These are phyloP conservation scores for Okamejei kenojei DNA, from an alignment of 2,797 vertebrate species.

Conservation along the genomic window DNA sequence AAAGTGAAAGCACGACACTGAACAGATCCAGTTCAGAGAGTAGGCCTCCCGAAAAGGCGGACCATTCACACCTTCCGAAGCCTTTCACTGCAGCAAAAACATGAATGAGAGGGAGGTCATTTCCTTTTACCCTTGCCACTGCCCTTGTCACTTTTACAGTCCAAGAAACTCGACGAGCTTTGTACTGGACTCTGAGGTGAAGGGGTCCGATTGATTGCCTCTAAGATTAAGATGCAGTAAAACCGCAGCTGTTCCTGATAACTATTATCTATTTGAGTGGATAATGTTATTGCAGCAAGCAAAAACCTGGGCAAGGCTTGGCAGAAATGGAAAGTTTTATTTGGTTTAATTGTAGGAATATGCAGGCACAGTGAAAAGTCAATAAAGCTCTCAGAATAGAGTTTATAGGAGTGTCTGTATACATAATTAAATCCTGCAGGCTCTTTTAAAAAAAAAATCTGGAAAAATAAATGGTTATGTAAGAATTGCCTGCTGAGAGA, in stretches of 20 bases:
- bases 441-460: constrained; percentile 71
- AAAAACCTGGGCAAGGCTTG: constrained; percentile 65
- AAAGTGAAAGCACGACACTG: neutral
- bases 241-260: constrained; percentile 60
- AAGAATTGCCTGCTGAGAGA: constrained; percentile 82
- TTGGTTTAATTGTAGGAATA: constrained; percentile 80
- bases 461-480: constrained; percentile 92
- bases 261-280: constrained; percentile 65
- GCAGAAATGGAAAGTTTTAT: constrained; percentile 79
- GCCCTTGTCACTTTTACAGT: constrained; percentile 47
- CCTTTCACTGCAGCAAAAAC: constrained; percentile 67
- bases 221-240: constrained; percentile 47
- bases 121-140: constrained; percentile 44
- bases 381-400: constrained; percentile 97
- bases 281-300: constrained; percentile 64
- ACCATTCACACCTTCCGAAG: neutral
- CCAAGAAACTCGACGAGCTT: constrained; percentile 44
- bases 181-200: constrained; percentile 47
- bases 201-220: constrained; percentile 40
- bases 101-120: constrained; percentile 64
- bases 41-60: neutral
- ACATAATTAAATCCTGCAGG: constrained; percentile 98
- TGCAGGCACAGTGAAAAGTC: constrained; percentile 80
- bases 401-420: constrained; percentile 95
- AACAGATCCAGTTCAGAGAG: neutral